Percentiles rank a stretch among this genome's conserved stretches.
These are phyloP conservation scores for Aulostomus chinensis DNA, from an alignment of 2,797 vertebrate genomes.

Conservation along the genomic window DNA sequence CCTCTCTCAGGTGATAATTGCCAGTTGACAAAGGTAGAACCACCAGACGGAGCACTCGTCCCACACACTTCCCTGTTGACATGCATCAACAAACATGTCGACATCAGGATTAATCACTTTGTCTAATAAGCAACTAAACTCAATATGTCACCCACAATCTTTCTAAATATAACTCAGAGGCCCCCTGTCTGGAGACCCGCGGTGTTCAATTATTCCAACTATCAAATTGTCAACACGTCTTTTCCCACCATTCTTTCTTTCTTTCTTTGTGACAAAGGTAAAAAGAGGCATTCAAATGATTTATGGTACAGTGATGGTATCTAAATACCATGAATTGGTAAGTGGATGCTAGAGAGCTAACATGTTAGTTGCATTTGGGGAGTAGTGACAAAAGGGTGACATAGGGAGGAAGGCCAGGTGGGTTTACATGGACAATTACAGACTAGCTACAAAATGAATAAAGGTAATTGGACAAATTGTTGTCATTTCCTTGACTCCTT, in stretches of 20 bases:
- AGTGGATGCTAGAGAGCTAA: too few species aligned
- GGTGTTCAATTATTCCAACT: slow-evolving; percentile 50
- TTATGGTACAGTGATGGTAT: too few species aligned
- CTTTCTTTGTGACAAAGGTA: slow-evolving; percentile 25
- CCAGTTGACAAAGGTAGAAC: slow-evolving; percentile 40
- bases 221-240: slow-evolving; percentile 44
- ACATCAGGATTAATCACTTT: slow-evolving; percentile 54
- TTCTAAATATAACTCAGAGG: slow-evolving; percentile 67
- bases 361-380: too few species aligned
- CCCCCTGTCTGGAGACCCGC: slow-evolving; percentile 21
- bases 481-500: too few species aligned
- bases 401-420: too few species aligned
- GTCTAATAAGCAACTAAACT: slow-evolving; percentile 61
- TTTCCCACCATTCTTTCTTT: slow-evolving; percentile 44
- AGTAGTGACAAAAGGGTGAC: too few species aligned
- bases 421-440: too few species aligned
- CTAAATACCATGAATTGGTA: too few species aligned
- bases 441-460: too few species aligned
- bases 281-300: slow-evolving; percentile 1
- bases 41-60: slow-evolving; percentile 30
- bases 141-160: slow-evolving; percentile 62
- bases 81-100: slow-evolving; percentile 45
- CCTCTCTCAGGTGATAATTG: slow-evolving; percentile 59
- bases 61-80: slow-evolving; percentile 50
- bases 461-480: too few species aligned